Base-by-base conservation (phyloP, 2,888 invertebrate species). In the Trypoxylon attenuatum region DNA sequence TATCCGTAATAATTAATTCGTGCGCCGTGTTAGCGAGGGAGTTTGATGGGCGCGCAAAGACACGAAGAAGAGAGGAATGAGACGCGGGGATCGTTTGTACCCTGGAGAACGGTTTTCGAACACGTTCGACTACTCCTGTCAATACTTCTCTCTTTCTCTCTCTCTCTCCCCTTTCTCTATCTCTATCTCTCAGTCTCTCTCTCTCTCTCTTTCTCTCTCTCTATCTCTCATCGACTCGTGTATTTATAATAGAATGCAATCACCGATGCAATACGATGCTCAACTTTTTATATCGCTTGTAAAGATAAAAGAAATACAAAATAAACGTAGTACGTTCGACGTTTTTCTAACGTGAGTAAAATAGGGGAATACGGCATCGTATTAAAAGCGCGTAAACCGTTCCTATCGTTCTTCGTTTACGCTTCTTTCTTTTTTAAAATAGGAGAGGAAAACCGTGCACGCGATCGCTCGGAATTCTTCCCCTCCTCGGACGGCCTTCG, bases 231-330 rank as follows among this genome's bases (percentile, higher is more conserved):
- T 80, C 77, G 73, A 77, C 74, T n/a, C n/a, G 77, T 78, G 74
- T 82, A 55, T 65, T 65, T 64, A 61, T 70, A 76, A n/a, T 73
- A 67, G 67, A 61, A 79, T 67, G 79, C 73, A 72, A 72, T 67
- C 60, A 69, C 65, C 41, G 72, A 58, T 69, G 73, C 81, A 82
- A 81, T 82, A 81, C 71, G 76, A 84, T 81, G 84, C 84, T 86
- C 83, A 85, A 85, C 78, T 84, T 82, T 82, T 84, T 84, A 83
- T 84, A 83, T 79, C 76, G 83, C 82, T 84, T 84, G 81, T 81
- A 79, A 79, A 78, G 65, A 70, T 55, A 65, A 43, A 58, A 60
- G 66, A 61, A 51, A 62, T 55, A 65, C 49, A 58, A 60, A 68
- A 61, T 55, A 62, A 68, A 68, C 61, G 61, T 65, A 73, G 56